Evolutionary conservation across 2,797 vertebrate species (phyloP), one percentile per base, ranked within the genome.

Genomic region (Glyptemys insculpta): DNA sequence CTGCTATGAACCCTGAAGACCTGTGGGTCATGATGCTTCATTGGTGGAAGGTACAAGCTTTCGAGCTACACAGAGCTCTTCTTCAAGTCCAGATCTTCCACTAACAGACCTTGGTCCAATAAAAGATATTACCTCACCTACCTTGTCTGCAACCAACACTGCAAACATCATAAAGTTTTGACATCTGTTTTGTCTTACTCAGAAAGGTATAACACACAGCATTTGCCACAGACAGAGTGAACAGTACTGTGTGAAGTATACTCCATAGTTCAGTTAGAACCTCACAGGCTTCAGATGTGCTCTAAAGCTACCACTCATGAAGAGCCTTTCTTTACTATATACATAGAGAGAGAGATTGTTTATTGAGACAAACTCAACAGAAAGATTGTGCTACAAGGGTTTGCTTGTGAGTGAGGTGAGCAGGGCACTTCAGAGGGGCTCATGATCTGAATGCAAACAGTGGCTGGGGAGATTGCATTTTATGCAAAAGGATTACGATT

Each of bases 301-400:
- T 91, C 44, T 79, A 34, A 47, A 52, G 29, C 29, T 53, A 65
- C 59, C 68, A 91, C 86, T 41, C 52, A 52, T 37, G 47, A n/a
- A 84, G 27, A 57, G 25, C 12, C 25, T 47, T 76, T 47, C 23
- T 74, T 54, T 54, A 65, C 29, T 62, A 6, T 16, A 54, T 54
- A 23, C 8, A 83, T 50, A 37, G 19, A 86, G n/a, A 76, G 31
- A 47, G 41, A 41, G 23, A 79, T 82, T 76, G 50, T 41, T 78
- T 31, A 44, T 16, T 2, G 41, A 79, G 79, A 81, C 29, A 81
- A 90, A 59, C 18, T 57, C 31, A 29, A 29, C 12, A 16, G 65
- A 56, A 79, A 86, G 44, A 3, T 37, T 0, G 0, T 1, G 0
- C 50, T 50, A 34, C n/a, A 3, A 2, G 14, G 15, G 18, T 27